phyloP scores from a whole-genome alignment of 2,113 vertebrate genomes.

The Neotragus moschatus region DNA sequence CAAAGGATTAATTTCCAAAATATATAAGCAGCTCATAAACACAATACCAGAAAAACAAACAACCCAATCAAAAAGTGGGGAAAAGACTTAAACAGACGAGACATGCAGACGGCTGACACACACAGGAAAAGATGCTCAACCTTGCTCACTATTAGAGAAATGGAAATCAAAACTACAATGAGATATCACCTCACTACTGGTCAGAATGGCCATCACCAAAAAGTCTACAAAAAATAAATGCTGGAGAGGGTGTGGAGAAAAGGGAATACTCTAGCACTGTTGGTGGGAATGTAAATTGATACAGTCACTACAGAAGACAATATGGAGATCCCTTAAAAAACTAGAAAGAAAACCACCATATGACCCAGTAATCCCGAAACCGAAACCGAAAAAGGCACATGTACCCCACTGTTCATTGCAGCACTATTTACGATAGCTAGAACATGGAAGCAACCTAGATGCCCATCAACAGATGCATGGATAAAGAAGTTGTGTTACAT shows the following conservation, averaged over 20 bases:
- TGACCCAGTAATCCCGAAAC: not conserved
- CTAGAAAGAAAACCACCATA: not conserved
- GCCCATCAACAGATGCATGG: not conserved
- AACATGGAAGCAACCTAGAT: not conserved
- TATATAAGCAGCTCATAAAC: not conserved
- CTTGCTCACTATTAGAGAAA: not conserved
- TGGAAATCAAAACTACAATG: not conserved
- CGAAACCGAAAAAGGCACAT: not conserved
- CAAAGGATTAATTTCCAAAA: not conserved
- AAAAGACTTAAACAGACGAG: not conserved
- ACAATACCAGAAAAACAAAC: not conserved
- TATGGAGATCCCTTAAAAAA: not conserved
- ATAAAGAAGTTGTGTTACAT: not conserved
- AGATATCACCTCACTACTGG: not conserved
- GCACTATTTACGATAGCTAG: not conserved
- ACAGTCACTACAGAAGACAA: not conserved
- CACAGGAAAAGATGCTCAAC: not conserved
- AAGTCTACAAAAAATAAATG: not conserved
- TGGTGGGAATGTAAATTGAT: not conserved
- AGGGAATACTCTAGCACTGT: not conserved
- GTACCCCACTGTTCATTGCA: not conserved
- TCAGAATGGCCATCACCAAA: not conserved
- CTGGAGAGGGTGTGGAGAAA: not conserved
- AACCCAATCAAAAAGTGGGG: not conserved
- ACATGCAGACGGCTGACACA: not conserved